Evolutionary conservation across 2,888 invertebrate genomes (phyloP), one percentile per base, ranked within the genome.

Genomic region (Metopia argyrocephala): DNA sequence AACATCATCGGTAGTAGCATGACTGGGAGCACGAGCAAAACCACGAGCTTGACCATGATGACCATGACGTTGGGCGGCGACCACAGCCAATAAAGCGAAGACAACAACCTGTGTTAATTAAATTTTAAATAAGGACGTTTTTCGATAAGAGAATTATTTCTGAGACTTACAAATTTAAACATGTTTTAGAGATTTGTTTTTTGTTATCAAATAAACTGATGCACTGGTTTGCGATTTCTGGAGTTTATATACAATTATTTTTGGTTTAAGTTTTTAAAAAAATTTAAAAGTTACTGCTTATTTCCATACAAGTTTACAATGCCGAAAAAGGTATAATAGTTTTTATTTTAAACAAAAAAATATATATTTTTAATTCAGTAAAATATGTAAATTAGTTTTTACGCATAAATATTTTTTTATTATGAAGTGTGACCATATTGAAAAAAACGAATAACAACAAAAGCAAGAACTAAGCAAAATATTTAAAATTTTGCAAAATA

Each of bases 1-100:
- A 62, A 23, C 69, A 66, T 84, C 80, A 52, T 82, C 84, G 7
- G 82, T 62, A 25, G 66, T 21, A 0, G 20, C 57, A 57, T 28
- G 52, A 21, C 23, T 50, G 38, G 73, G 6, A 52, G n/a, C 28
- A 20, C 18, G 52, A 52, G 23, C 9, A 45, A 27, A 9, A 25
- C 64, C 28, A 15, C n/a, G 5, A 6, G 15, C 5, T 18, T 64
- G 25, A 31, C 50, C 56, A 3, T 6, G n/a, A n/a, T n/a, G 20
- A 38, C 48, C 54, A 31, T 54, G 46, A 46, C 31, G 62, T 57
- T 45, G 27, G 50, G 64, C 57, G 3, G 62, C 64, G 25, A 7
- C 71, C 2, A 66, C 20, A 20, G 76, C 74, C 5, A 82, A 57
- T 7, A 82, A n/a, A 20, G 70, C 75, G 31, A 15, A 75, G 27